These are phyloP conservation scores for Trichosurus vulpecula DNA, from an alignment of 2,797 vertebrate species.

Conservation along the genomic window DNA sequence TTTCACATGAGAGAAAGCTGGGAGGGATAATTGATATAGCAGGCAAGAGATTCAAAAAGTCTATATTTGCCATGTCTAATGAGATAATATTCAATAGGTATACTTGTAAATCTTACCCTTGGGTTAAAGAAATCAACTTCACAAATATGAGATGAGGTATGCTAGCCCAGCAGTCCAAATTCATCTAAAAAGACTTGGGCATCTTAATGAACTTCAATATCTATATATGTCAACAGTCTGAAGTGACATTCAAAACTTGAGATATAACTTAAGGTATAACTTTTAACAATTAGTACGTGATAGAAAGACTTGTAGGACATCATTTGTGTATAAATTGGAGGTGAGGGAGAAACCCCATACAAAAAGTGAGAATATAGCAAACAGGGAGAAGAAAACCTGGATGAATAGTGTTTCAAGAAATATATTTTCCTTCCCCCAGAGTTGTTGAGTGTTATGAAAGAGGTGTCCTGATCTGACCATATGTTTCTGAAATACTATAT, in stretches of 20 bases:
- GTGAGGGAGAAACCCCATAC: fast-evolving
- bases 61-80: background rate
- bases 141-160: background rate
- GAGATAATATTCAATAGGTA: background rate
- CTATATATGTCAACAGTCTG: background rate
- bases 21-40: background rate
- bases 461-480: background rate
- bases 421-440: background rate
- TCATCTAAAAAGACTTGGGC: background rate
- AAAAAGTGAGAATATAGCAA: background rate
- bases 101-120: background rate
- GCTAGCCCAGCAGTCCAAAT: background rate
- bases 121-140: background rate
- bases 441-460: no score
- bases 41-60: background rate
- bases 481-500: background rate
- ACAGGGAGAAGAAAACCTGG: background rate
- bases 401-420: background rate
- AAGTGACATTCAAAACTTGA: background rate
- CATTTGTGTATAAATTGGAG: background rate
- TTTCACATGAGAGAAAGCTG: background rate
- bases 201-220: background rate
- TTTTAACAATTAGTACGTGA: background rate
- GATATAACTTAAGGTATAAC: background rate
- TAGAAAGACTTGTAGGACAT: background rate